Base-by-base conservation (phyloP, 2,888 invertebrate species). In the Hemaris fuciformis region DNA sequence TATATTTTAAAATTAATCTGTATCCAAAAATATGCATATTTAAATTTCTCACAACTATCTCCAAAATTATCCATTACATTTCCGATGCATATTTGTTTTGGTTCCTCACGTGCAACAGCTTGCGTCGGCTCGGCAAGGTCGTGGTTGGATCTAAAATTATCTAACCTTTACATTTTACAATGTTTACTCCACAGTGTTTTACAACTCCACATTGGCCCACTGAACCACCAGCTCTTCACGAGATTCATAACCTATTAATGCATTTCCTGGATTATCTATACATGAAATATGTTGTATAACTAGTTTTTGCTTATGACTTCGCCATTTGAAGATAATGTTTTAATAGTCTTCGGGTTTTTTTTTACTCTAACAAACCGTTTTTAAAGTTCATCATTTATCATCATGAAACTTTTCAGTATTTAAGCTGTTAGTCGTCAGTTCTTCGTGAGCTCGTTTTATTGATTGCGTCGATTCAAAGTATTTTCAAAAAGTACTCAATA, bases 141-240 rank as follows among this genome's bases (percentile, higher is more conserved):
- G 60, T 7, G 42, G 59, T 34, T 38, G 48, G 22, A 23, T 67
- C 75, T 75, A 75, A 72, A 74, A 65, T 71, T 70, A 75, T 73
- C 67, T 63, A 53, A 53, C 67, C 65, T 72, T 67, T 62, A 62
- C 60, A 60, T 61, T 60, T 68, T 67, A 64, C 64, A 57, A 43
- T 70, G 67, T 74, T 73, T 67, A 73, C 70, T 64, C 65, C 34
- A 15, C 46, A 60, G 62, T 42, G 59, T 45, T 59, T 59, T 59
- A 59, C 46, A 48, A 48, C 46, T 15, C 61, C 62, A 20, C 62
- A 61, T 18, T 45, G 57, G 46, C 38, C 8, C 23, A 41, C 46
- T 41, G 38, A 48, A 27, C 18, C 27, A 27, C 15, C 25, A 48
- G 3, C 18, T 53, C 3, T 53, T 53, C 18, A 53, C 27, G 31